A percentile compares a stretch with the other conserved stretches of the same genome.
Evolutionary conservation across 2,888 invertebrate genomes (phyloP).

Genomic region (Agrochola litura): DNA sequence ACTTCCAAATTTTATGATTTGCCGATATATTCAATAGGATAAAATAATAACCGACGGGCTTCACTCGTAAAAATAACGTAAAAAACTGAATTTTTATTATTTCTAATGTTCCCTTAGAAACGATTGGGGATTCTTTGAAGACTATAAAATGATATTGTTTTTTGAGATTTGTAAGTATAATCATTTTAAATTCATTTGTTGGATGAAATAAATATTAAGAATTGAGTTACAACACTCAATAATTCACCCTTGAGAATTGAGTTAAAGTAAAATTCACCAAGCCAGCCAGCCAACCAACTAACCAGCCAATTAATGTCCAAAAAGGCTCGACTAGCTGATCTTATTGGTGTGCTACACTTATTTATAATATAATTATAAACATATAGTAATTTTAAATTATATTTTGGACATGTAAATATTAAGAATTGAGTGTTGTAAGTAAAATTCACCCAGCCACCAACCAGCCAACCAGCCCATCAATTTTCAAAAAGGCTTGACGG

Average conservation of each 20-base stretch:
- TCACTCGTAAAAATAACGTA: constrained; percentile 62
- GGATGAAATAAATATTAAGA: neutral
- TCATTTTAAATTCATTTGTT: neutral
- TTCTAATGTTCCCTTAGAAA: constrained; percentile 53
- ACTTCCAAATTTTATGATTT: constrained; percentile 63
- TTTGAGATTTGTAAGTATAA: constrained; percentile 53
- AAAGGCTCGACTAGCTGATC: no score
- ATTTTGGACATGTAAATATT: neutral
- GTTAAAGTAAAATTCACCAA: no score
- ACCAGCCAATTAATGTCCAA: no score
- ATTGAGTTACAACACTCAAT: neutral
- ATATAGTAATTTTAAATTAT: constrained; percentile 5
- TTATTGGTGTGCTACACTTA: no score
- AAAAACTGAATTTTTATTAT: constrained; percentile 56
- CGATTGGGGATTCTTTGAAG: constrained; percentile 12
- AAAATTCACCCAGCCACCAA: neutral
- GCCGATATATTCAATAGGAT: constrained; percentile 63
- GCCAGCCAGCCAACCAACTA: no score
- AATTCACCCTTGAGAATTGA: no score
- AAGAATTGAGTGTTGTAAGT: neutral
- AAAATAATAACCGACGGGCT: constrained; percentile 55
- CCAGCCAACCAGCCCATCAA: neutral
- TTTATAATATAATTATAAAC: no score
- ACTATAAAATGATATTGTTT: constrained; percentile 49
- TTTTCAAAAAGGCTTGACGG: neutral